Conservation (phyloP, 2,113 vertebrate species). For the Ceyx melanurus region DNA sequence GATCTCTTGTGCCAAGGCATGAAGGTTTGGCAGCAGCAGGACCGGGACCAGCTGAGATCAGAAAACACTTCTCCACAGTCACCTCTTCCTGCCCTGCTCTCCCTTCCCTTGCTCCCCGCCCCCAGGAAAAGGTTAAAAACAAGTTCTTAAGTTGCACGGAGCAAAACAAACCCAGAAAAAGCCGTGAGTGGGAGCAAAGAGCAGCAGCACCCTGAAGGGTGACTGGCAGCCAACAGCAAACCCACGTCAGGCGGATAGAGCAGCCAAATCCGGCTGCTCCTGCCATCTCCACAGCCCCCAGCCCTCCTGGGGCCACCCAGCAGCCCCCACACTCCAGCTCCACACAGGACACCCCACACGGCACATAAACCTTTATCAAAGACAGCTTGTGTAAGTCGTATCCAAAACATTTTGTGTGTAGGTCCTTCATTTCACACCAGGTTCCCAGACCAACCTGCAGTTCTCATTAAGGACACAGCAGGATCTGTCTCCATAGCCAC, state of each 20-base stretch:
- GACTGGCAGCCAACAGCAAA: neutral
- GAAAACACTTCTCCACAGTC: neutral
- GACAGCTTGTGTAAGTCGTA: rapidly evolving
- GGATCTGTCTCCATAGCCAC: rapidly evolving
- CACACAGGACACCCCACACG: rapidly evolving
- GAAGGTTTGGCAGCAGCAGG: neutral
- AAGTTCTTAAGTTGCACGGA: neutral
- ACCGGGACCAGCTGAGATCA: neutral
- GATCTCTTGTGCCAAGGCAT: neutral
- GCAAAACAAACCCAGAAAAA: conserved; percentile 39
- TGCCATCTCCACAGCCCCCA: neutral
- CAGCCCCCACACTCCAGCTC: rapidly evolving
- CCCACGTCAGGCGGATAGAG: rapidly evolving
- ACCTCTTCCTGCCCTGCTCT: neutral
- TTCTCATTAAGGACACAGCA: rapidly evolving
- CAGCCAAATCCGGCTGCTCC: neutral
- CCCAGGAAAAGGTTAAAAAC: conserved; percentile 6
- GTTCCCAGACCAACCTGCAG: rapidly evolving
- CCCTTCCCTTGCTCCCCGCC: neutral
- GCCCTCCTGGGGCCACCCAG: neutral
- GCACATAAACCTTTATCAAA: rapidly evolving
- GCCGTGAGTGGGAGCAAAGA: conserved; percentile 11
- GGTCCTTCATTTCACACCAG: neutral
- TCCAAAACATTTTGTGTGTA: neutral
- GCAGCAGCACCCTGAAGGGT: neutral